phyloP scores from a whole-genome alignment of 2,888 invertebrate species.

The Dynastes tityus region DNA sequence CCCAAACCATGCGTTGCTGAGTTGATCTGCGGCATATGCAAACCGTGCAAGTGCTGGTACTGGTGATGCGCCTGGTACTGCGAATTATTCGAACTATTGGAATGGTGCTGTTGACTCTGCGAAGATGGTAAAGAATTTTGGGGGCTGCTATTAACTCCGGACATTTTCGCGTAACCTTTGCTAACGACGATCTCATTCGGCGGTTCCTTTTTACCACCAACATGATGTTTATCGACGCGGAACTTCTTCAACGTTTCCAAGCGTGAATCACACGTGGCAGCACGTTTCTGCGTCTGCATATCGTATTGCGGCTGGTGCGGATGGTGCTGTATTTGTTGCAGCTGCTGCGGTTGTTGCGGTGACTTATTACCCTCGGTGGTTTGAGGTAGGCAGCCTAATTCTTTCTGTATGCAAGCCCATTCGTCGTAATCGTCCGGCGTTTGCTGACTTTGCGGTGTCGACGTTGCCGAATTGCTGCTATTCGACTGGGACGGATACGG shows the following conservation, averaged over 20 bases:
- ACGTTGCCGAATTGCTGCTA: conserved; percentile 42
- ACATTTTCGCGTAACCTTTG: conserved; percentile 21
- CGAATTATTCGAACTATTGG: conserved; percentile 8
- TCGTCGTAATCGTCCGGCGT: conserved; percentile 74
- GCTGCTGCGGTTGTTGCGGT: conserved; percentile 22
- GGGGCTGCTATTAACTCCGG: conserved; percentile 12
- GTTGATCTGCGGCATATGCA: conserved; percentile 33
- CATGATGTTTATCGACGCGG: conserved; percentile 68
- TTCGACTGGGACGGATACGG: conserved; percentile 43
- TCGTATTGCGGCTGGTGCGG: conserved; percentile 20
- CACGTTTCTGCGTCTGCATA: conserved; percentile 62
- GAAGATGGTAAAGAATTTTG: conserved; percentile 25
- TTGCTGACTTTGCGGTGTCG: conserved; percentile 47
- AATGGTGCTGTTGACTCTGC: conserved; percentile 22
- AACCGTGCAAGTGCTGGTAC: conserved; percentile 29
- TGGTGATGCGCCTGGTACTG: conserved; percentile 37
- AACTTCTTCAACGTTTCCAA: conserved; percentile 68
- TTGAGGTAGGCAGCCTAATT: conserved; percentile 73
- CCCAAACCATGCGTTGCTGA: background rate
- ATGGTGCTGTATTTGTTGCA: no score
- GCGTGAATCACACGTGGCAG: conserved; percentile 63
- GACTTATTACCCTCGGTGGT: conserved; percentile 44
- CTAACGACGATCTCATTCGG: conserved; percentile 27
- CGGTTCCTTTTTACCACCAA: conserved; percentile 56
- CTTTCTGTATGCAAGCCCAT: conserved; percentile 80